phyloP scores from a whole-genome alignment of 2,888 invertebrate genomes.

The Torymus tubicola region DNA sequence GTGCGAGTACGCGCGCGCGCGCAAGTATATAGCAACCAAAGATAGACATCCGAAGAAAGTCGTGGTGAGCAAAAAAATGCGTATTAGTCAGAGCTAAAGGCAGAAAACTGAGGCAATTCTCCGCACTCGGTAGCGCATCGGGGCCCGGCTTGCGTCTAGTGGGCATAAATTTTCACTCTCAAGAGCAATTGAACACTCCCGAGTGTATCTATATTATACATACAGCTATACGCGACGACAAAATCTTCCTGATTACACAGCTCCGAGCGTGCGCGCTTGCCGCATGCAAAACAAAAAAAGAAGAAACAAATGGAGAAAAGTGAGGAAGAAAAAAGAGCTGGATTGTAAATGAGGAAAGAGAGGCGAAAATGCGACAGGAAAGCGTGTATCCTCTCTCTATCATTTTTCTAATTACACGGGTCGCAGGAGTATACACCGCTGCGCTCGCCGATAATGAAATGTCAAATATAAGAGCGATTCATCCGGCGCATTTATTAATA shows the following conservation, averaged over 20 bases:
- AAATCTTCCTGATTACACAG: conserved; percentile 1
- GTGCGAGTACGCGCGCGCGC: not conserved
- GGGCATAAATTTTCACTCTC: too few species aligned
- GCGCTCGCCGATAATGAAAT: conserved; percentile 41
- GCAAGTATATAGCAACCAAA: not conserved
- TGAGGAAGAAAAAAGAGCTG: not conserved
- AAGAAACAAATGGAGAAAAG: not conserved
- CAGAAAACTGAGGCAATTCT: too few species aligned
- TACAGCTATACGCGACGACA: not conserved
- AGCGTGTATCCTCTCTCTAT: too few species aligned
- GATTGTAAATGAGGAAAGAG: too few species aligned
- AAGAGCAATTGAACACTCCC: too few species aligned
- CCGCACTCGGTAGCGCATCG: too few species aligned
- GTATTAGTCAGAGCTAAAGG: not conserved
- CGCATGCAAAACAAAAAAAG: not conserved
- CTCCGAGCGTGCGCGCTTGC: too few species aligned
- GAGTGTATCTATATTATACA: too few species aligned
- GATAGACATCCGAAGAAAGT: not conserved
- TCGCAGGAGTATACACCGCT: not conserved
- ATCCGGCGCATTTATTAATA: conserved; percentile 67
- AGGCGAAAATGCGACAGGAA: too few species aligned
- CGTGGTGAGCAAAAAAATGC: not conserved
- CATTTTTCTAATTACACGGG: too few species aligned
- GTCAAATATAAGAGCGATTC: conserved; percentile 48
- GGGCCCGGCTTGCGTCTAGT: too few species aligned